Percentiles rank a stretch among this genome's conserved stretches.
These are phyloP conservation scores for Ptiloglossa arizonensis DNA, from an alignment of 1,140 invertebrate species.

Conservation along the genomic window DNA sequence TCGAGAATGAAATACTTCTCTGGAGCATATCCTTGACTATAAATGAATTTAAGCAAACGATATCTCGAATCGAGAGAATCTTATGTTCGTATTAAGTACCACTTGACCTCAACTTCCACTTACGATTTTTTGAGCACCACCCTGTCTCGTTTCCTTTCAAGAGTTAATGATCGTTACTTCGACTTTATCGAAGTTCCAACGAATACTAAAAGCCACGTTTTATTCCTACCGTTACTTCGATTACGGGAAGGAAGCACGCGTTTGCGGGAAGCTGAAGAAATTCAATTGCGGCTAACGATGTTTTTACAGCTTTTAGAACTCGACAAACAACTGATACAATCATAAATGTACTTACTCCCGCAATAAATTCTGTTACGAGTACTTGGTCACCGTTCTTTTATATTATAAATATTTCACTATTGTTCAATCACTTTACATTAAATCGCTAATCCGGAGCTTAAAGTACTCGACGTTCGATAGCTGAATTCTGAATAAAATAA, in stretches of 20 bases:
- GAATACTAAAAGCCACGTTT: background rate
- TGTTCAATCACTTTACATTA: too few species aligned
- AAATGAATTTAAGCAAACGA: background rate
- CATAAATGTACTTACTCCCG: too few species aligned
- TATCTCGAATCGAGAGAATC: background rate
- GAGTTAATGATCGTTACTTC: background rate
- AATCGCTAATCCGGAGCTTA: too few species aligned
- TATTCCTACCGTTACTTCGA: background rate
- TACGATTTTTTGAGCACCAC: constrained; percentile 14
- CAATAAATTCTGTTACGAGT: too few species aligned
- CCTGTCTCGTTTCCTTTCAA: constrained; percentile 4
- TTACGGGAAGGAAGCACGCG: background rate
- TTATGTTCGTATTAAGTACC: constrained; percentile 8
- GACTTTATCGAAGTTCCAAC: background rate
- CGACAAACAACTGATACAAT: too few species aligned
- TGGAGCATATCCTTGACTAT: background rate
- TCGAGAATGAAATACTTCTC: background rate
- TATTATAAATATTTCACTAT: too few species aligned
- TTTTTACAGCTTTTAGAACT: too few species aligned
- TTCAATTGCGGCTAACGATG: background rate
- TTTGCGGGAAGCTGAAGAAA: background rate
- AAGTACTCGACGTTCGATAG: too few species aligned
- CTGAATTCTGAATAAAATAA: too few species aligned
- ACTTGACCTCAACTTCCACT: constrained; percentile 15
- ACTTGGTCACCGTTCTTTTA: too few species aligned